Evolutionary conservation across 1,140 invertebrate species (phyloP).

Genomic region (Anastatus disparis): DNA sequence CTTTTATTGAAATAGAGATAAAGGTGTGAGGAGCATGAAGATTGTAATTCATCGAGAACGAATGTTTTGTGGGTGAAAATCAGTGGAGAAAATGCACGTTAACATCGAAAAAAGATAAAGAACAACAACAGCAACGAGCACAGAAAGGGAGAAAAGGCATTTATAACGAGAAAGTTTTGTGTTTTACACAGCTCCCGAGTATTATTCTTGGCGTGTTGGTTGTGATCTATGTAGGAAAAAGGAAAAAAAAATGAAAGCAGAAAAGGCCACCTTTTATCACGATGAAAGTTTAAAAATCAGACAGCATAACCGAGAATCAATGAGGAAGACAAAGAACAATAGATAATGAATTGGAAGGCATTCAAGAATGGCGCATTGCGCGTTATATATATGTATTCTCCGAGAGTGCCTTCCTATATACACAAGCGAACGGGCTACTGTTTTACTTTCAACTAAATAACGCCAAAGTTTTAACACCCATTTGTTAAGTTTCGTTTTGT

Average conservation of each 20-base stretch:
- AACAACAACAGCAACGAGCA: too few species aligned
- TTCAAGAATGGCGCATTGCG: neutral
- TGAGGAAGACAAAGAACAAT: constrained; percentile 26
- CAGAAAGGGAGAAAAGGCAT: too few species aligned
- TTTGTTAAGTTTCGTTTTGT: neutral
- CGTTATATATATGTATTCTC: too few species aligned
- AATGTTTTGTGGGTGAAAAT: neutral
- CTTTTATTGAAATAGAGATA: neutral
- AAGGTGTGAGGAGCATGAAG: too few species aligned
- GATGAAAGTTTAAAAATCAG: constrained; percentile 1
- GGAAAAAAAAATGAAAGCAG: too few species aligned
- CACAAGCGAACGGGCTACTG: too few species aligned
- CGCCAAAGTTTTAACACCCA: constrained; percentile 27
- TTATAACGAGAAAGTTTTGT: constrained; percentile 29
- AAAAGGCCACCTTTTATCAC: too few species aligned
- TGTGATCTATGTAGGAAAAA: too few species aligned
- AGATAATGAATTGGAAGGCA: constrained; percentile 26
- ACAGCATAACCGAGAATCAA: constrained; percentile 12
- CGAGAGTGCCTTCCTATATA: too few species aligned
- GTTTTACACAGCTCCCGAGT: too few species aligned
- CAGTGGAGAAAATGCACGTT: too few species aligned
- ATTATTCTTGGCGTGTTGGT: constrained; percentile 7
- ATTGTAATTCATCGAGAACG: constrained; percentile 1
- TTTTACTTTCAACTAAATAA: neutral
- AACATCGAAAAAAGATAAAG: too few species aligned